Base-by-base conservation (phyloP, 2,888 invertebrate species). In the Phortica magna region DNA sequence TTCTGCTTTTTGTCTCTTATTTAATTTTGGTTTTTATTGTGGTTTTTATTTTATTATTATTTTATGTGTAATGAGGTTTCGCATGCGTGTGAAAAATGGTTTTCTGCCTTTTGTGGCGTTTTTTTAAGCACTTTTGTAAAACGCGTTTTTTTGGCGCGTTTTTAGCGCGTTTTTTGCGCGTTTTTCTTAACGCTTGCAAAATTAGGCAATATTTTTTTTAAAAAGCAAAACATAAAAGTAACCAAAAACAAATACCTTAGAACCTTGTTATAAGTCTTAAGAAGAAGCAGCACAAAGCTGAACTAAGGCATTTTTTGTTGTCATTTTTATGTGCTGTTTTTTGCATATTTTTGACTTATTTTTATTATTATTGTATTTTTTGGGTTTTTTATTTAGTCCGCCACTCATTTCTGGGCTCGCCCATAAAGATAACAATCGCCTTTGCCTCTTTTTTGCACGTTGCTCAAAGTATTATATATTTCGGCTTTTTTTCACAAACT, bases 371-470 rank as follows among this genome's bases (percentile, higher is more conserved):
- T 48, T 12, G 9, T 48, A 6, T 48, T 48, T 48, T 48, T 19
- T 61, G 17, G 1, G 12, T 4, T 61, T 22, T 61, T 61, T 61
- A 12, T 61, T 22, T 48, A 48, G 10, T 48, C 10, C 31, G 9
- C 48, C 48, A 48, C 48, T 22, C 61, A 61, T 61, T 22, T 22
- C 61, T 61, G 42, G 67, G n/a, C 67, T 67, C 42, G 17, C 67
- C 67, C 67, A 67, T 67, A 67, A 67, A 67, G 67, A 67, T 67
- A 9, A 42, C 67, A 41, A 67, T 67, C 67, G 19, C 31, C 55
- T 55, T 64, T 61, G 22, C 10, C 64, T 39, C 7, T 41, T 42
- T 42, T 67, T 41, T 67, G 67, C 41, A 42, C 41, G 67, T 41
- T 67, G 48, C 48, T 48, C 48, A 48, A 14, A 31, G 31, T 31